phyloP scores from a whole-genome alignment of 2,888 invertebrate species.

The Drosophila eohydei region DNA sequence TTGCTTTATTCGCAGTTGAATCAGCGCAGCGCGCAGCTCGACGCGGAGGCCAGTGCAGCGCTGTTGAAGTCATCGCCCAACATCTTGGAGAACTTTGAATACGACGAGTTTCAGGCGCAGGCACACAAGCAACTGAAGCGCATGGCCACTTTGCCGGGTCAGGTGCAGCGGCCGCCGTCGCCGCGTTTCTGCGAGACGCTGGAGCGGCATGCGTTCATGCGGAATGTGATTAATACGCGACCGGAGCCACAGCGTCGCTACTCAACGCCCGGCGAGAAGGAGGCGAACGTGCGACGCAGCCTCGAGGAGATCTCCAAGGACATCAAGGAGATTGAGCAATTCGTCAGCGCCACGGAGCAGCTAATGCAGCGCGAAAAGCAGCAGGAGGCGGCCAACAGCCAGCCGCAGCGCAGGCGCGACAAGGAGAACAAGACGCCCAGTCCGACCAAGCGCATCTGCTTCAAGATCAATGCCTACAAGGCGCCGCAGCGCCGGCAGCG shows the following conservation, averaged over 20 bases:
- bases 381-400: slow-evolving; percentile 39
- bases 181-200: slow-evolving; percentile 83
- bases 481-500: slow-evolving; percentile 67
- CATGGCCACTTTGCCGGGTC: slow-evolving; percentile 60
- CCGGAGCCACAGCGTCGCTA: slow-evolving; percentile 75
- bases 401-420: slow-evolving; percentile 64
- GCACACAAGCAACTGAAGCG: slow-evolving; percentile 58
- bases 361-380: slow-evolving; percentile 82
- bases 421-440: slow-evolving; percentile 84
- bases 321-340: slow-evolving; percentile 84
- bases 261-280: slow-evolving; percentile 82
- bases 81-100: slow-evolving; percentile 83
- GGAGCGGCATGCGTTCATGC: slow-evolving; percentile 83
- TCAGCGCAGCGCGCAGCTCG: slow-evolving; percentile 54
- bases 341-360: slow-evolving; percentile 84
- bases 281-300: slow-evolving; percentile 83
- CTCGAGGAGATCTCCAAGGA: slow-evolving; percentile 85
- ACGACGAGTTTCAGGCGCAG: slow-evolving; percentile 79
- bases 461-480: slow-evolving; percentile 84
- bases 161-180: slow-evolving; percentile 58
- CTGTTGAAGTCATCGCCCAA: slow-evolving; percentile 84
- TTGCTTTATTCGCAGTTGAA: slow-evolving; percentile 54
- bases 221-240: slow-evolving; percentile 81
- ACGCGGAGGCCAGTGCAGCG: slow-evolving; percentile 73
- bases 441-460: slow-evolving; percentile 75